Base-by-base conservation (phyloP, 2,797 vertebrate genomes). In the Alectoris magna region DNA sequence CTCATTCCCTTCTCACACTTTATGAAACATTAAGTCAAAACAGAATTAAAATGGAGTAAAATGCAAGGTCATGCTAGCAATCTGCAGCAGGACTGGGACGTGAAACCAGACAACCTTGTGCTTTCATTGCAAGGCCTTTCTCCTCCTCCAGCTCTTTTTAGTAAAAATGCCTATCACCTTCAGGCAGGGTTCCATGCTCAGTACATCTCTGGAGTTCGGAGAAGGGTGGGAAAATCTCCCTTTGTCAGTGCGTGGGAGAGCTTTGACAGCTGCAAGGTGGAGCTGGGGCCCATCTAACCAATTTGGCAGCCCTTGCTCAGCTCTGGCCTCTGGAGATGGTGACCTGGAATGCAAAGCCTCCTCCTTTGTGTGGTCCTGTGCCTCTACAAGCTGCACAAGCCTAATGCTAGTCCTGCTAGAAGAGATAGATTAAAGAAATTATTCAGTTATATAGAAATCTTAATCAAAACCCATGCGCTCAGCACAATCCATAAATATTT, bases 311-410 rank as follows among this genome's bases (percentile, higher is more conserved):
- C 9, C 67, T 89, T 89, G 41, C 58, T 93, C 85, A 63, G 59
- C 85, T 90, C 59, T 18, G 87, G 93, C 79, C 96, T 58, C 87
- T 82, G 84, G 96, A 93, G 89, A 96, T 46, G 68, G 60, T 70
- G 95, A 88, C 84, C 88, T 91, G 95, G 92, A 92, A 92, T 92
- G 88, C 56, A 88, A 76, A 88, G 21, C 72, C 82, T 95, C 71
- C 77, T 94, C 71, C 55, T 90, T 77, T 95, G 95, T 95, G 93
- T 96, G 95, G 95, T 94, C 96, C 93, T 21, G 12, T 85, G 62
- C 60, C 85, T 93, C 34, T 59, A 60, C 60, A 69, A 29, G 80
- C 70, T 95, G 53, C 67, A 68, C 3, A 0, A 94, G 78, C 49
- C 53, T 86, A 62, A 38, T 74, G 31, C 46, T 80, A 49, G 64